Evolutionary conservation across 1,140 invertebrate genomes (phyloP), one percentile per base, ranked within the genome.

Genomic region (Aporrectodea caliginosa): DNA sequence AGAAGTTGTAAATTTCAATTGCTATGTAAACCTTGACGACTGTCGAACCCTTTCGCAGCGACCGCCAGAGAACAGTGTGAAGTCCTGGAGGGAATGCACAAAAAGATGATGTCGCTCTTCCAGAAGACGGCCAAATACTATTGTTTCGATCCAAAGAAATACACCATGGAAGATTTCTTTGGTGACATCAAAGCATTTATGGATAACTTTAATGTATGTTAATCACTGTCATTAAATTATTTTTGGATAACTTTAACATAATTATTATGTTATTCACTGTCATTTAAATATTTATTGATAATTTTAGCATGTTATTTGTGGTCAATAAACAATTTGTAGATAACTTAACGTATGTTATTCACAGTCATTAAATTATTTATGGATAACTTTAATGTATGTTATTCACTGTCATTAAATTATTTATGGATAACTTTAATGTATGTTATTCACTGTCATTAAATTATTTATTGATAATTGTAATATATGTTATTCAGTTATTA

Each of bases 291-390:
- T n/a, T n/a, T n/a, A n/a, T n/a, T n/a, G n/a, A n/a, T n/a, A n/a
- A n/a, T n/a, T n/a, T n/a, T n/a, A n/a, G n/a, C n/a, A n/a, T n/a
- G n/a, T n/a, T n/a, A n/a, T n/a, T n/a, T n/a, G n/a, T n/a, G n/a
- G n/a, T n/a, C n/a, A n/a, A n/a, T n/a, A n/a, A n/a, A n/a, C n/a
- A n/a, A n/a, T n/a, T n/a, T n/a, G n/a, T n/a, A n/a, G n/a, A n/a
- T n/a, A n/a, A n/a, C n/a, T n/a, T n/a, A n/a, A n/a, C n/a, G n/a
- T n/a, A n/a, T n/a, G n/a, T n/a, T n/a, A n/a, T n/a, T n/a, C n/a
- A n/a, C n/a, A n/a, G 97, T 99, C 85, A 91, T 99, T 71, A 98
- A 98, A 89, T 93, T 92, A 0, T 99, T 99, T 86, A 98, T 97
- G 87, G 95, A 97, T 86, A 91, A 93, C 33, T 98, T 98, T 87